These are phyloP conservation scores for Laothoe populi DNA, from an alignment of 2,888 invertebrate genomes.

Conservation along the genomic window DNA sequence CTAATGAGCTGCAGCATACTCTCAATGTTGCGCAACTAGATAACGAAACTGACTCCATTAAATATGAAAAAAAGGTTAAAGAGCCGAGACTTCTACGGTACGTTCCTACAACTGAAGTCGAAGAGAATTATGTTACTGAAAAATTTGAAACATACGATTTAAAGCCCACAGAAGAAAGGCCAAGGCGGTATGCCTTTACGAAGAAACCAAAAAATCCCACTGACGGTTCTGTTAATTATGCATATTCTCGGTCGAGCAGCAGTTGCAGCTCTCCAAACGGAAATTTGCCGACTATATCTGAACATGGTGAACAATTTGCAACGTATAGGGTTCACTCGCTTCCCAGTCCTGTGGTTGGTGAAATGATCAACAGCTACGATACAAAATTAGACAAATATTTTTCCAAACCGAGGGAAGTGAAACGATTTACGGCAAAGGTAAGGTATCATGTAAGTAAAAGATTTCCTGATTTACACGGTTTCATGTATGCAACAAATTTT, in stretches of 20 bases:
- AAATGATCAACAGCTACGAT: conserved; percentile 61
- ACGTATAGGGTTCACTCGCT: conserved; percentile 64
- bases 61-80: conserved; percentile 75
- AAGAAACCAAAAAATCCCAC: conserved; percentile 76
- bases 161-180: conserved; percentile 67
- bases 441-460: conserved; percentile 59
- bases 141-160: conserved; percentile 77
- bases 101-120: conserved; percentile 72
- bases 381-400: conserved; percentile 77
- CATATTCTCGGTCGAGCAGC: conserved; percentile 75
- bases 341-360: conserved; percentile 50
- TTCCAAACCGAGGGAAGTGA: conserved; percentile 67
- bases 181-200: conserved; percentile 67
- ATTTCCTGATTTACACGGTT: conserved; percentile 26
- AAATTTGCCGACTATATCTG: conserved; percentile 76
- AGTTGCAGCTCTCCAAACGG: conserved; percentile 76
- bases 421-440: conserved; percentile 70
- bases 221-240: conserved; percentile 76
- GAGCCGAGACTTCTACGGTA: conserved; percentile 74
- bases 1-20: conserved; percentile 68
- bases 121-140: conserved; percentile 71
- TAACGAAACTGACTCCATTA: conserved; percentile 77
- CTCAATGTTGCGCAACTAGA: conserved; percentile 70
- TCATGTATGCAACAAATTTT: not conserved
- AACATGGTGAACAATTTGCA: conserved; percentile 72